Conservation (phyloP, 2,888 invertebrate genomes). For the Crematogaster levior region DNA sequence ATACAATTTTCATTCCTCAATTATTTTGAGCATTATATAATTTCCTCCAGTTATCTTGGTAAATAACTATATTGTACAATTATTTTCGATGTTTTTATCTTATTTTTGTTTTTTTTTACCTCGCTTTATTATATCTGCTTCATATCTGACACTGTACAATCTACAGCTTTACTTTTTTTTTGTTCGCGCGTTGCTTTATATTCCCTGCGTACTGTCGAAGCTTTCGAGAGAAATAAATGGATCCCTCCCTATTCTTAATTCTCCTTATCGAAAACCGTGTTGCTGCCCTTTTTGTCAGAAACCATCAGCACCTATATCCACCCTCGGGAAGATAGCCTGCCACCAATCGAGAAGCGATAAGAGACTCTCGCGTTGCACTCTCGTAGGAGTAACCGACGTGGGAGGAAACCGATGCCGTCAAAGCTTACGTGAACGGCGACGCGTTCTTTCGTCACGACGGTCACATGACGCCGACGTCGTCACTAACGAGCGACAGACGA, state of each 20-base stretch:
- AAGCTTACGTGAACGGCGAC: constrained; percentile 28
- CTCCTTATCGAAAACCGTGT: background rate
- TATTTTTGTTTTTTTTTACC: background rate
- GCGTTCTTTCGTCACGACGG: constrained; percentile 36
- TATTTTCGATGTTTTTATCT: too few species aligned
- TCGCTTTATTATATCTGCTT: background rate
- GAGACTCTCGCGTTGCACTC: background rate
- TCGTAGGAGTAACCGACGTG: constrained; percentile 20
- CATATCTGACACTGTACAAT: background rate
- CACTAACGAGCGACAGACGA: constrained; percentile 5
- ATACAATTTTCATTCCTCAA: background rate
- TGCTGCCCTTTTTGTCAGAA: constrained; percentile 24
- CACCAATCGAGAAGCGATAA: constrained; percentile 41
- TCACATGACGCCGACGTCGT: constrained; percentile 36
- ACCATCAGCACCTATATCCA: constrained; percentile 12
- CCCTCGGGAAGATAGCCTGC: constrained; percentile 19
- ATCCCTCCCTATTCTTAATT: constrained; percentile 11
- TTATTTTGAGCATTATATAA: background rate
- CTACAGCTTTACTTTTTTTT: background rate
- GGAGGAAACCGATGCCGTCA: constrained; percentile 26
- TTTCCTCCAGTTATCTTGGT: too few species aligned
- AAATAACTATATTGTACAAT: too few species aligned
- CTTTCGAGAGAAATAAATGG: background rate
- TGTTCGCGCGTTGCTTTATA: background rate
- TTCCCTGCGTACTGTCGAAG: background rate